These are phyloP conservation scores for Morpho helenor DNA, from an alignment of 2,888 invertebrate species.

Conservation along the genomic window DNA sequence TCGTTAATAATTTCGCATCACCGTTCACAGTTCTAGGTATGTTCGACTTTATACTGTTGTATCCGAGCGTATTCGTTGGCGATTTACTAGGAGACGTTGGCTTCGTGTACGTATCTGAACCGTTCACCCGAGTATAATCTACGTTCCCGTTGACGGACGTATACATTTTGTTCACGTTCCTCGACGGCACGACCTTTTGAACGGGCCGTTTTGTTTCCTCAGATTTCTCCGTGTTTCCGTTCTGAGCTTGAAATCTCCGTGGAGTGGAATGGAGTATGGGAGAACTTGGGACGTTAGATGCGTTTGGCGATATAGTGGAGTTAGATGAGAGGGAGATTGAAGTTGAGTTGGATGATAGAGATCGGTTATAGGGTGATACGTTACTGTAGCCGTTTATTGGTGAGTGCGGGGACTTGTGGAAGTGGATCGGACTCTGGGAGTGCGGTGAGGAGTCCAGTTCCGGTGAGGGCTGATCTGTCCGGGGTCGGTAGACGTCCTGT, in stretches of 20 bases:
- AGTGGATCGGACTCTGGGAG: slow-evolving; percentile 71
- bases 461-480: slow-evolving; percentile 79
- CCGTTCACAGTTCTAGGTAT: slow-evolving; percentile 59
- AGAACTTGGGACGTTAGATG: slow-evolving; percentile 63
- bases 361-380: slow-evolving; percentile 72
- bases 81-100: slow-evolving; percentile 83
- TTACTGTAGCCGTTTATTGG: slow-evolving; percentile 77
- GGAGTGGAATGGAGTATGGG: slow-evolving; percentile 72
- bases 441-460: slow-evolving; percentile 76
- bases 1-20: slow-evolving; percentile 75
- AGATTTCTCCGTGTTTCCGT: slow-evolving; percentile 56
- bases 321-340: slow-evolving; percentile 5
- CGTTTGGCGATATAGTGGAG: slow-evolving; percentile 43
- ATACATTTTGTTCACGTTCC: slow-evolving; percentile 79
- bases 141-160: slow-evolving; percentile 70
- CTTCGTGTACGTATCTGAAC: slow-evolving; percentile 78
- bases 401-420: slow-evolving; percentile 67
- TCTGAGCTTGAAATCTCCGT: slow-evolving; percentile 62
- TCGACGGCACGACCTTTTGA: slow-evolving; percentile 89
- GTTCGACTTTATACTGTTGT: slow-evolving; percentile 69
- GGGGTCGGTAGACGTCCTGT: slow-evolving; percentile 87
- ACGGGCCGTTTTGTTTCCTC: slow-evolving; percentile 83
- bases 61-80: slow-evolving; percentile 79
- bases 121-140: slow-evolving; percentile 55
- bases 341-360: slow-evolving; percentile 54